These are phyloP conservation scores for Murina feae DNA, from an alignment of 2,113 vertebrate species.

Conservation along the genomic window DNA sequence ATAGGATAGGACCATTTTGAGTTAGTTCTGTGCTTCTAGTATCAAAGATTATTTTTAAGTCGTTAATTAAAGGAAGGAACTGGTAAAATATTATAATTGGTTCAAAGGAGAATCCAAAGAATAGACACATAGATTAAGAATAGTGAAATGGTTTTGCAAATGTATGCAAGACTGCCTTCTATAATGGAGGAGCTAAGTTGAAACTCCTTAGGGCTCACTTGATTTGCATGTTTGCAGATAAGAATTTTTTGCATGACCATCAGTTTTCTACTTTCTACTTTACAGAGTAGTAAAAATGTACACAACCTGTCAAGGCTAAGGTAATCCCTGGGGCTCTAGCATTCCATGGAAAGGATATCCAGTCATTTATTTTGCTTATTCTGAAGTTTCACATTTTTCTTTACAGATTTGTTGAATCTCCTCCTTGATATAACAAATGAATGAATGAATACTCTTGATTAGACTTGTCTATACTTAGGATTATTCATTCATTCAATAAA, in stretches of 20 bases:
- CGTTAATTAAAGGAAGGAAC: not conserved
- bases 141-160: not conserved
- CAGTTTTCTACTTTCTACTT: not conserved
- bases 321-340: not conserved
- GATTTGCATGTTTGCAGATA: not conserved
- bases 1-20: not conserved
- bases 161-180: not conserved
- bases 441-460: not conserved
- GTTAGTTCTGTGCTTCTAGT: not conserved
- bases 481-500: not conserved
- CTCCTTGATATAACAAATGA: not conserved
- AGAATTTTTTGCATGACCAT: not conserved
- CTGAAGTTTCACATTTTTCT: not conserved
- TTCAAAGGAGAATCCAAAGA: not conserved
- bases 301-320: not conserved
- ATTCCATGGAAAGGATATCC: not conserved
- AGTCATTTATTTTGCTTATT: not conserved
- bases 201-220: not conserved
- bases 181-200: not conserved
- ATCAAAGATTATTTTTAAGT: not conserved
- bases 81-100: not conserved
- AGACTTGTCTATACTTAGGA: not conserved
- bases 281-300: not conserved
- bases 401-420: not conserved
- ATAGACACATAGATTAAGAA: not conserved